These are phyloP conservation scores for Hyperoplus lanceolatus DNA, from an alignment of 2,797 vertebrate species.

Conservation along the genomic window DNA sequence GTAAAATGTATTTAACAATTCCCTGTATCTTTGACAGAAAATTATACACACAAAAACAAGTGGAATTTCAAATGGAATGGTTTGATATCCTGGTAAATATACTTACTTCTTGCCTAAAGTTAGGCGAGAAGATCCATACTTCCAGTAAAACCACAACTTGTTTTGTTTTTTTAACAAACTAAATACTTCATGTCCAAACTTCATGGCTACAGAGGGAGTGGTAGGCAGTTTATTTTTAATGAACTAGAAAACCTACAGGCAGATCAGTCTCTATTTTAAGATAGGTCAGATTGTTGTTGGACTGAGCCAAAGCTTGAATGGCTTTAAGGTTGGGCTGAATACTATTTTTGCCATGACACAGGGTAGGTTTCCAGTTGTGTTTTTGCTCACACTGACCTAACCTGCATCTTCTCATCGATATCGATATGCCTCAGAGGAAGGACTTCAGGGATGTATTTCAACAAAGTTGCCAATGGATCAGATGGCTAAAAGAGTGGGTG, in stretches of 20 bases:
- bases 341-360: conserved; percentile 34
- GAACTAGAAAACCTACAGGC: background rate
- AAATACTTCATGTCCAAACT: too few relatives aligned
- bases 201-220: too few relatives aligned
- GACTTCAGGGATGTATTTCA: conserved; percentile 54
- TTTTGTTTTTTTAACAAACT: too few relatives aligned
- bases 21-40: background rate
- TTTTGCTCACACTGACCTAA: conserved; percentile 47
- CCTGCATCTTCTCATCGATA: conserved; percentile 59
- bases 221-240: background rate
- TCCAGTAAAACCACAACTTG: too few relatives aligned
- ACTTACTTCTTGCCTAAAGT: too few relatives aligned
- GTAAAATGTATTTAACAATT: background rate
- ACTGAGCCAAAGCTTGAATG: conserved; percentile 17
- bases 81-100: too few relatives aligned
- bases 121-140: too few relatives aligned
- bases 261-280: background rate
- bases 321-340: conserved; percentile 16
- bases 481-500: conserved; percentile 68
- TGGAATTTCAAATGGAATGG: too few relatives aligned
- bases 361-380: conserved; percentile 22
- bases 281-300: background rate
- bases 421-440: conserved; percentile 57
- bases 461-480: conserved; percentile 75
- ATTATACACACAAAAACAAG: too few relatives aligned